Conservation (phyloP, 2,113 vertebrate species). For the Canis aureus region DNA sequence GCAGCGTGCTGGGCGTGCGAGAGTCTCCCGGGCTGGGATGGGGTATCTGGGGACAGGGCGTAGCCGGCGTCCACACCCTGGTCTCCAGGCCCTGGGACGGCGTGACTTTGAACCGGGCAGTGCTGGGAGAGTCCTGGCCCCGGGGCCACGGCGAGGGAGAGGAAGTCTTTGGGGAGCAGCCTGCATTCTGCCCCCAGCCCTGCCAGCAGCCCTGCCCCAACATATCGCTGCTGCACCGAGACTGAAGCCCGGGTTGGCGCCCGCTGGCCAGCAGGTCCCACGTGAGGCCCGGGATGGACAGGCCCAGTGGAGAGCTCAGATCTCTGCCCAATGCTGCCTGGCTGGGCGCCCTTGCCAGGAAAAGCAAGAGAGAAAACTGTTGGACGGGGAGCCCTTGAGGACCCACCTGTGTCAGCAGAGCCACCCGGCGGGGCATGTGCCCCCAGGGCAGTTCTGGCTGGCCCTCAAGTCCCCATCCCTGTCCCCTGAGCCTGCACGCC, state of each 20-base stretch:
- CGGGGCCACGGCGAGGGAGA: background rate
- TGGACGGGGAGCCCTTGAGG: background rate
- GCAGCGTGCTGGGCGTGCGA: too few species aligned
- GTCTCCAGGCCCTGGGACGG: background rate
- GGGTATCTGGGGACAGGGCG: background rate
- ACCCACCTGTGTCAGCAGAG: slow-evolving; percentile 18
- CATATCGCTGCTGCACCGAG: background rate
- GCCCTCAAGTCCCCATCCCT: background rate
- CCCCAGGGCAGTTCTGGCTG: background rate
- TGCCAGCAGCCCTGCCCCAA: background rate
- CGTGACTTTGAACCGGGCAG: background rate
- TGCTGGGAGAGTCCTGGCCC: background rate
- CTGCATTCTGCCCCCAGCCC: background rate
- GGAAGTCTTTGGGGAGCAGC: background rate
- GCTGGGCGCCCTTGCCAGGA: background rate
- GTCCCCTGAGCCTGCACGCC: background rate
- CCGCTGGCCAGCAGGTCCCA: background rate
- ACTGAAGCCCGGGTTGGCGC: background rate
- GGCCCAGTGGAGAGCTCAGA: background rate
- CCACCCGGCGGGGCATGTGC: background rate
- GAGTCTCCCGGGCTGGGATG: background rate
- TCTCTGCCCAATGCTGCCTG: background rate
- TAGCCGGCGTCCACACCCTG: background rate
- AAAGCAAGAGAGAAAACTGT: background rate
- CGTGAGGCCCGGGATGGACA: background rate